Percentiles rank a stretch among this genome's conserved stretches.
Evolutionary conservation across 2,113 vertebrate species (phyloP).

Genomic region (Lasiurus cinereus): DNA sequence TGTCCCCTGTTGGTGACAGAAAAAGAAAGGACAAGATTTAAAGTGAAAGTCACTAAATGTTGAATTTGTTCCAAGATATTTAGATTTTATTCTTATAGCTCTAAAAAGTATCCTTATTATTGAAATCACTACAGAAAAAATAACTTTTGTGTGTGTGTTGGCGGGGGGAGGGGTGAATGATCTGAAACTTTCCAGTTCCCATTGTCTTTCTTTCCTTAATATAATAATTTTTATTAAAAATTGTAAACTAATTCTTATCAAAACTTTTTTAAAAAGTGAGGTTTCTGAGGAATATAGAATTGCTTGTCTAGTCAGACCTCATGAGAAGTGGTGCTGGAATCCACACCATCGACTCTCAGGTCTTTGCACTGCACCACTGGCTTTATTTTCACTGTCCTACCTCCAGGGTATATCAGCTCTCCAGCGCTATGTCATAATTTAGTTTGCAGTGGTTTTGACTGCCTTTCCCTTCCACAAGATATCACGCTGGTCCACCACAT

Average conservation of each 20-base stretch:
- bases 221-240: neutral
- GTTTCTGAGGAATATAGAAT: neutral
- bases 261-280: neutral
- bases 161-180: neutral
- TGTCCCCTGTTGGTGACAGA: neutral
- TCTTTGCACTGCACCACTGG: neutral
- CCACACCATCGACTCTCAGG: neutral
- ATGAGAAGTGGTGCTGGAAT: neutral
- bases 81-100: slow-evolving; percentile 11
- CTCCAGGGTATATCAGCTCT: neutral
- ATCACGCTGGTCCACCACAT: neutral
- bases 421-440: neutral
- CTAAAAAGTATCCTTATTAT: slow-evolving; percentile 28
- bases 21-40: neutral
- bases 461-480: neutral
- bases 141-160: neutral
- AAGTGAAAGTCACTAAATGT: neutral
- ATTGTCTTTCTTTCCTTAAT: neutral
- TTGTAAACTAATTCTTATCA: neutral
- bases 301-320: neutral
- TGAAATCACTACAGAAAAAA: slow-evolving; percentile 14
- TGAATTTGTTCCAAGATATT: neutral
- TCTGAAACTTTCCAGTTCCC: neutral
- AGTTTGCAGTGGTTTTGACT: neutral
- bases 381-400: neutral